Conservation (phyloP, 2,888 invertebrate species). For the Vannuccia rotundouncinata region DNA sequence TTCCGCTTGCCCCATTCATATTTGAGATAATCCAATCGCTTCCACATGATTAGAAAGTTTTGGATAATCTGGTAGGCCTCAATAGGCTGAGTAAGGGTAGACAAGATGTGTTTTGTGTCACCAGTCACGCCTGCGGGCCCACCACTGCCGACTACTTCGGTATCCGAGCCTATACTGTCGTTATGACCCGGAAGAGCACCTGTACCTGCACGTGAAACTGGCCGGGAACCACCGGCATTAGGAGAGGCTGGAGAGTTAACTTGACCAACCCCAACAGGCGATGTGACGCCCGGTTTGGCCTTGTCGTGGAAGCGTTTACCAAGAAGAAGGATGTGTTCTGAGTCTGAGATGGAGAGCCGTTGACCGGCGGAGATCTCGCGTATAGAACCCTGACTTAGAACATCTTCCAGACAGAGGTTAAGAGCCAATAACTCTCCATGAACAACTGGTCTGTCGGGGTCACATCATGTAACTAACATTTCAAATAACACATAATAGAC, state of each 20-base stretch:
- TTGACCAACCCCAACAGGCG: neutral
- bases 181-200: neutral
- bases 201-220: neutral
- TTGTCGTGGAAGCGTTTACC: slow-evolving; percentile 46
- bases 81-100: slow-evolving; percentile 45
- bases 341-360: slow-evolving; percentile 52
- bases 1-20: slow-evolving; percentile 50
- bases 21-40: slow-evolving; percentile 52
- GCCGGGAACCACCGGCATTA: neutral
- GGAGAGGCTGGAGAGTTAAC: neutral
- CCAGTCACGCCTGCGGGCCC: neutral
- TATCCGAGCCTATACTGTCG: neutral
- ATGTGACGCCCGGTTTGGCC: neutral
- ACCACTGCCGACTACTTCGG: neutral
- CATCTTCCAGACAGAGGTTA: slow-evolving; percentile 36
- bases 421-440: slow-evolving; percentile 36
- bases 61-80: slow-evolving; percentile 50
- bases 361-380: slow-evolving; percentile 54
- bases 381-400: slow-evolving; percentile 43
- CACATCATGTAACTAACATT: no score
- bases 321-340: slow-evolving; percentile 54
- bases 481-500: no score
- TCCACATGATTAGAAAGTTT: slow-evolving; percentile 53
- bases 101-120: neutral
- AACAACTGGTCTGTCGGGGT: slow-evolving; percentile 18